Conservation (phyloP, 2,113 vertebrate species). For the Bagarius yarrelli region DNA sequence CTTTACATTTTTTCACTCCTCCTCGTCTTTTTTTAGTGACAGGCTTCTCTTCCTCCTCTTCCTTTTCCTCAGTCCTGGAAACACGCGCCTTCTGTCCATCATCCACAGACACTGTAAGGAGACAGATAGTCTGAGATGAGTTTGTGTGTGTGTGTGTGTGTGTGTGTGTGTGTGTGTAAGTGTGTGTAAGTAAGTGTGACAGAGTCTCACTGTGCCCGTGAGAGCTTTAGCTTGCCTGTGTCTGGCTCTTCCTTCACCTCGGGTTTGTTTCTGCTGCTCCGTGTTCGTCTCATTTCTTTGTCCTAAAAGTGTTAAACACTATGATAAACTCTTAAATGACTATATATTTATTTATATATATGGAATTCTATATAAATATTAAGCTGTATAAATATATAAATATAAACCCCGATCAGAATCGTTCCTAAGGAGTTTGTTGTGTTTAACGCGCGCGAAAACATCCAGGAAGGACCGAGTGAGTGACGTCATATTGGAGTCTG, state of each 20-base stretch:
- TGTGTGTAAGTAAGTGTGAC: background rate
- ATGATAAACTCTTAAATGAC: background rate
- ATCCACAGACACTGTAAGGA: constrained; percentile 49
- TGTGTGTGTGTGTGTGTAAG: background rate
- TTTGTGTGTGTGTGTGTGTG: background rate
- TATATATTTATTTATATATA: too few species aligned
- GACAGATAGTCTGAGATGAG: background rate
- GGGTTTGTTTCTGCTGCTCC: constrained; percentile 1
- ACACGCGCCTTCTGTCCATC: constrained; percentile 27
- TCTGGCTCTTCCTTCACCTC: background rate
- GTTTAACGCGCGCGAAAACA: constrained; percentile 21
- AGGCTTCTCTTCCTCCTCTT: constrained; percentile 56
- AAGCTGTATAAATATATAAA: background rate
- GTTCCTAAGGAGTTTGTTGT: background rate
- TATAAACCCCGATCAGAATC: background rate
- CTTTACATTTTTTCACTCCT: constrained; percentile 47
- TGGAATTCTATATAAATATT: too few species aligned
- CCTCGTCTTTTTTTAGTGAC: constrained; percentile 62
- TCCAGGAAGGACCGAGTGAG: background rate
- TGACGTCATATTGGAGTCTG: background rate
- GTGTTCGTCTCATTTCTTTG: constrained; percentile 11
- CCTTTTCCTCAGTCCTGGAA: constrained; percentile 61
- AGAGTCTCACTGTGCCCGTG: background rate
- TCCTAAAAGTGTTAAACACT: background rate
- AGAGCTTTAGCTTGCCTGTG: background rate